phyloP scores from a whole-genome alignment of 2,113 vertebrate species.

The Arizona elegans region DNA sequence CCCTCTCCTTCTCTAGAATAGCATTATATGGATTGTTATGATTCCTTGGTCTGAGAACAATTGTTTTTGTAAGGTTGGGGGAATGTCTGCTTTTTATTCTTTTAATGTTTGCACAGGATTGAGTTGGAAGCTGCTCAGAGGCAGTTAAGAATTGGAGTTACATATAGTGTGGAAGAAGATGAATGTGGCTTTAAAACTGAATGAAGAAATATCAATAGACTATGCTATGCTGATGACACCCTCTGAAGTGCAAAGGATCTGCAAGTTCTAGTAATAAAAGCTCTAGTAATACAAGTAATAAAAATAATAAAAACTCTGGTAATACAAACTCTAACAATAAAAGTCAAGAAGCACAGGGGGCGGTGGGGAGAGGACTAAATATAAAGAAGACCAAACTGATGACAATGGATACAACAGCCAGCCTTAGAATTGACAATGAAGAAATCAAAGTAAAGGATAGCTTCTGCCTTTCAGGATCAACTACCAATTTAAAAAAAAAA shows the following conservation, averaged over 20 bases:
- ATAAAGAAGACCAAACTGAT: neutral
- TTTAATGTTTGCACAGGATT: neutral
- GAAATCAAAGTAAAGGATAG: neutral
- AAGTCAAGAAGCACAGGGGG: neutral
- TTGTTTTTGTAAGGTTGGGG: neutral
- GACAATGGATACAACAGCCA: neutral
- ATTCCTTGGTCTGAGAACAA: neutral
- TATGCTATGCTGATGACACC: neutral
- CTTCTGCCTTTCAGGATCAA: neutral
- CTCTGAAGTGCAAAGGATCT: neutral
- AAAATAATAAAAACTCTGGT: neutral
- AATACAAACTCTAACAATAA: neutral
- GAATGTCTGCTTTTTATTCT: neutral
- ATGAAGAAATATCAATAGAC: neutral
- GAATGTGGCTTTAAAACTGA: neutral
- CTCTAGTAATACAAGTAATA: neutral
- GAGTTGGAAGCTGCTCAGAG: neutral
- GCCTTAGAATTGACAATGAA: neutral
- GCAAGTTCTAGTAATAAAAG: neutral
- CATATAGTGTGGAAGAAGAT: neutral
- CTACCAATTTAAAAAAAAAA: neutral
- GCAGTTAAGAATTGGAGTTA: neutral
- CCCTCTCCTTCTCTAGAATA: neutral
- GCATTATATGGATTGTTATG: neutral
- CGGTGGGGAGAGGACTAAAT: neutral